phyloP scores from a whole-genome alignment of 2,113 vertebrate genomes.

The Caloenas nicobarica region DNA sequence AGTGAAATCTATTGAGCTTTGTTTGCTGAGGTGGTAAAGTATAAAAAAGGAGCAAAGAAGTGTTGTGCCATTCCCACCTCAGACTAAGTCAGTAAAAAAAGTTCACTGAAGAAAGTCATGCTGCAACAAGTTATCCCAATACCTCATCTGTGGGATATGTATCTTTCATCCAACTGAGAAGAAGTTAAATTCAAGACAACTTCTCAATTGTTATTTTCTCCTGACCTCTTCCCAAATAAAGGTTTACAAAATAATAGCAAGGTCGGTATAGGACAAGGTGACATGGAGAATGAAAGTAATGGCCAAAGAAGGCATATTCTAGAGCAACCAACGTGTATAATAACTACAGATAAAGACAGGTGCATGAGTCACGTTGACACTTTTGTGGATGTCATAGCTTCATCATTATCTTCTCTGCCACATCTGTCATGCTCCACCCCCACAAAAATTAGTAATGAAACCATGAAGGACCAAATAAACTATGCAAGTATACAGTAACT shows the following conservation, averaged over 20 bases:
- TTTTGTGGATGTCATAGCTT: background rate
- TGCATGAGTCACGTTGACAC: background rate
- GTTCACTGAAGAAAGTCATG: background rate
- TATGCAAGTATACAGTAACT: background rate
- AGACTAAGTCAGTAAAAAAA: background rate
- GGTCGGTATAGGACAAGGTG: background rate
- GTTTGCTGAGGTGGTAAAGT: background rate
- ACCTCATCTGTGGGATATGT: background rate
- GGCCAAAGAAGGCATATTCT: background rate
- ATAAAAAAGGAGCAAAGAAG: background rate
- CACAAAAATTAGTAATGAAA: constrained; percentile 3
- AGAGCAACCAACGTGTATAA: background rate
- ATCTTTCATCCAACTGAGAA: background rate
- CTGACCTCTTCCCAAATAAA: background rate
- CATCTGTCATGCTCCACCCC: background rate
- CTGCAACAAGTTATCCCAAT: background rate
- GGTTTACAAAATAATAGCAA: background rate
- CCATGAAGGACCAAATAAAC: background rate
- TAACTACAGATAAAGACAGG: background rate
- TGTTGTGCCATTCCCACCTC: background rate
- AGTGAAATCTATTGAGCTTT: background rate
- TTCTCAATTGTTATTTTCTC: background rate
- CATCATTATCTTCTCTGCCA: background rate
- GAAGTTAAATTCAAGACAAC: background rate
- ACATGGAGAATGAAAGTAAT: background rate